Percentiles rank a stretch among this genome's conserved stretches.
Conservation (phyloP, 2,113 vertebrate genomes). For the Camelus dromedarius region DNA sequence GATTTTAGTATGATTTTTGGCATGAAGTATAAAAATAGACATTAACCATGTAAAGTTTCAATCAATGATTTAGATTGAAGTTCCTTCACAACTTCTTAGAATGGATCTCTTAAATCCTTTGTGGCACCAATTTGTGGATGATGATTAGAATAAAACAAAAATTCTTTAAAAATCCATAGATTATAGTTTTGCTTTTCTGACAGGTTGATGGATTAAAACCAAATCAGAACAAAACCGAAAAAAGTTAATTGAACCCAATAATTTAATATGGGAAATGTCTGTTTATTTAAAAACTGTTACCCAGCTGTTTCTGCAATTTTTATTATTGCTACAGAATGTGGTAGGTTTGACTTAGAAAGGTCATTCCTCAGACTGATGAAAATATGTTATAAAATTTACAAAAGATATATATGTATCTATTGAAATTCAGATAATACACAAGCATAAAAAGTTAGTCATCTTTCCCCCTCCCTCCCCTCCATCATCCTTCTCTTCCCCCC, state of each 20-base stretch:
- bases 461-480: neutral
- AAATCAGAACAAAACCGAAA: constrained; percentile 28
- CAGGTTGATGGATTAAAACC: constrained; percentile 58
- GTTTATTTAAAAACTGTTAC: constrained; percentile 54
- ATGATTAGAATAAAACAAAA: constrained; percentile 44
- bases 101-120: neutral
- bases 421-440: neutral
- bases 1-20: constrained; percentile 49
- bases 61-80: neutral
- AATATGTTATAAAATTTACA: neutral
- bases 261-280: constrained; percentile 55
- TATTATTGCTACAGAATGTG: constrained; percentile 6
- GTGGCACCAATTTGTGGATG: neutral
- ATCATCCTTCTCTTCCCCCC: accelerated
- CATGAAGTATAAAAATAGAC: constrained; percentile 41
- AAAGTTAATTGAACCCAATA: neutral
- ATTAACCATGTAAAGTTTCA: constrained; percentile 26
- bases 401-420: neutral
- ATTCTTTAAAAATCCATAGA: neutral
- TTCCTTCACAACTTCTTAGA: constrained; percentile 20
- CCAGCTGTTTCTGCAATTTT: constrained; percentile 21
- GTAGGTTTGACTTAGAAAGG: constrained; percentile 52
- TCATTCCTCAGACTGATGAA: constrained; percentile 16
- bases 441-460: neutral
- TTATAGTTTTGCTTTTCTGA: constrained; percentile 44